Percentiles rank a stretch among this genome's conserved stretches.
Evolutionary conservation across 2,113 vertebrate genomes (phyloP).

Genomic region (Cebidichthys violaceus): DNA sequence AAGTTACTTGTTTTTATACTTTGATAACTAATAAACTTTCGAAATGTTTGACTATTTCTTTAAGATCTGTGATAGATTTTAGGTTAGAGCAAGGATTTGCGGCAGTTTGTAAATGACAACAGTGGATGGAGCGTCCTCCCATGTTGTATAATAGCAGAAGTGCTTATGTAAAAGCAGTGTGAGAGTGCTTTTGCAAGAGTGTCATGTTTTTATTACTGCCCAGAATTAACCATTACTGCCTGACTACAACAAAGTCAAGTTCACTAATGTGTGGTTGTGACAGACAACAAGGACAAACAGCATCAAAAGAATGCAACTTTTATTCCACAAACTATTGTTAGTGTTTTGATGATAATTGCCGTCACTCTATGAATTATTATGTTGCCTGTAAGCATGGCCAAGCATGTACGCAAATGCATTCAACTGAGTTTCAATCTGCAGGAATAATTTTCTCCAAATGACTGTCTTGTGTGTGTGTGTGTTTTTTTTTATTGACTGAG

Average conservation of each 20-base stretch:
- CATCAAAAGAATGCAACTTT: conserved; percentile 55
- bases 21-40: not conserved
- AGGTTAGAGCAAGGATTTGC: not conserved
- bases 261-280: conserved; percentile 30
- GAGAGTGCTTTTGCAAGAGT: conserved; percentile 25
- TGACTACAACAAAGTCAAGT: conserved; percentile 37
- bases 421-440: conserved; percentile 24
- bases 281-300: conserved; percentile 32
- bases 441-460: conserved; percentile 58
- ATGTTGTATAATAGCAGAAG: conserved; percentile 7
- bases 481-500: conserved; percentile 37
- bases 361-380: conserved; percentile 35
- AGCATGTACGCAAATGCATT: conserved; percentile 31
- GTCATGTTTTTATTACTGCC: conserved; percentile 28
- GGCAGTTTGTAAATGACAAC: conserved; percentile 1
- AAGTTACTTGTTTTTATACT: not conserved
- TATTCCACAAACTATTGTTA: conserved; percentile 22
- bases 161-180: conserved; percentile 7
- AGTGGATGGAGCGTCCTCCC: not conserved
- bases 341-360: conserved; percentile 45
- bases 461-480: conserved; percentile 12
- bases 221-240: not conserved
- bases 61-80: not conserved
- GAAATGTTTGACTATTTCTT: not conserved
- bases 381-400: conserved; percentile 44